These are phyloP conservation scores for Poeciliopsis turneri DNA, from an alignment of 2,797 vertebrate genomes.

Conservation along the genomic window DNA sequence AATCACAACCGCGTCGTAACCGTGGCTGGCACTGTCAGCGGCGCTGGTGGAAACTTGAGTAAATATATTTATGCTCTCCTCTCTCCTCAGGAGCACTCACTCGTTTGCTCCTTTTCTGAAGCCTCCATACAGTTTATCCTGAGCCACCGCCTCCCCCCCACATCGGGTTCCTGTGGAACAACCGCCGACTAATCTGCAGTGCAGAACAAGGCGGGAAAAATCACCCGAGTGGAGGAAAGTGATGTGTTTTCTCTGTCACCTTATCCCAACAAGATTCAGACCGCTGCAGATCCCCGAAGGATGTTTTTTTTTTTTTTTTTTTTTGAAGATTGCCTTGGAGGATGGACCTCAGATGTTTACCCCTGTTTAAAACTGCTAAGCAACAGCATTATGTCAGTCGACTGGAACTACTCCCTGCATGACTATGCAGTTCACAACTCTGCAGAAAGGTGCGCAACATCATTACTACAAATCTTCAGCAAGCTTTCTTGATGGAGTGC, in stretches of 20 bases:
- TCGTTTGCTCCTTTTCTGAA: conserved; percentile 67
- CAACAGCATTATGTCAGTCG: conserved; percentile 67
- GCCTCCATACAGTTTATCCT: conserved; percentile 50
- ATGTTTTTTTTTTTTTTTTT: conserved; percentile 18
- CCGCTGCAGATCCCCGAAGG: conserved; percentile 29
- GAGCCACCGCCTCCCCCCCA: not conserved
- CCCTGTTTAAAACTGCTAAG: conserved; percentile 73
- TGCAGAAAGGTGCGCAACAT: conserved; percentile 6
- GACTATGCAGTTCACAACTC: conserved; percentile 36
- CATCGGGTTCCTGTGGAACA: conserved; percentile 66
- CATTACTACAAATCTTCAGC: conserved; percentile 9
- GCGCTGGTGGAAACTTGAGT: conserved; percentile 66
- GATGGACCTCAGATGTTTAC: conserved; percentile 61
- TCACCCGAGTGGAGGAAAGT: conserved; percentile 36
- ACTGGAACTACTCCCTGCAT: conserved; percentile 14
- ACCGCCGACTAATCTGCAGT: conserved; percentile 46
- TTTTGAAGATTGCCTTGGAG: conserved; percentile 15
- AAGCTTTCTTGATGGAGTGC: conserved; percentile 3
- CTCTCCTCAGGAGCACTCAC: conserved; percentile 51
- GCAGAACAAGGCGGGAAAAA: conserved; percentile 51
- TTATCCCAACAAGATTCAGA: conserved; percentile 33
- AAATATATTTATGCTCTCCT: conserved; percentile 72
- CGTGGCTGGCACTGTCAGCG: conserved; percentile 43
- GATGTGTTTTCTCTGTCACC: conserved; percentile 55
- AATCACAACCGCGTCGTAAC: conserved; percentile 67